Evolutionary conservation across 2,888 invertebrate species (phyloP).

Genomic region (Stenichneumon culpator): DNA sequence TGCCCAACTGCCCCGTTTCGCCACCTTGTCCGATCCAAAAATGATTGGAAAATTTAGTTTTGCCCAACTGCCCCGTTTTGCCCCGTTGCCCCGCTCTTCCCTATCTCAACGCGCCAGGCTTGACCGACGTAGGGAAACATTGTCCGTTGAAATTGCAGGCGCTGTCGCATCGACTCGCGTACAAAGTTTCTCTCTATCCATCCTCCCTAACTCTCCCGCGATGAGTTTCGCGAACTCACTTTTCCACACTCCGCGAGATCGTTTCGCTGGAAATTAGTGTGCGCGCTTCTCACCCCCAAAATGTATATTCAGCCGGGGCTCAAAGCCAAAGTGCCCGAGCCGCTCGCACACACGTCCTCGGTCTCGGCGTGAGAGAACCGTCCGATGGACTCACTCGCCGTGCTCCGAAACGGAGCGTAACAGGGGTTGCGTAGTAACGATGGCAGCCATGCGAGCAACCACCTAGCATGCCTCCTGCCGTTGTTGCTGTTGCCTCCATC

Average conservation of each 20-base stretch:
- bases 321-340: slow-evolving; percentile 53
- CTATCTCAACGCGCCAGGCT: slow-evolving; percentile 2
- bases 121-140: slow-evolving; percentile 23
- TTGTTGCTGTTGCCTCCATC: slow-evolving; percentile 5
- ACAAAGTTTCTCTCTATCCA: neutral
- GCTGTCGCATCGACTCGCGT: neutral
- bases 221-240: slow-evolving; percentile 29
- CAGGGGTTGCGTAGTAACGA: slow-evolving; percentile 48
- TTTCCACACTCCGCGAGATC: slow-evolving; percentile 41
- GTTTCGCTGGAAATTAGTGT: slow-evolving; percentile 53
- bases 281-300: slow-evolving; percentile 43
- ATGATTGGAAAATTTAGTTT: too few relatives aligned
- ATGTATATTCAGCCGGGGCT: slow-evolving; percentile 59
- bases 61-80: too few relatives aligned
- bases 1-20: too few relatives aligned
- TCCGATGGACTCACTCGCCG: slow-evolving; percentile 26
- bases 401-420: slow-evolving; percentile 30
- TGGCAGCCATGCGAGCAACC: slow-evolving; percentile 42
- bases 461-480: neutral
- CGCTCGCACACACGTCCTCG: slow-evolving; percentile 32
- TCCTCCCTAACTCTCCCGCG: too few relatives aligned
- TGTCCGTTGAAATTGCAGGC: slow-evolving; percentile 36
- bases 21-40: too few relatives aligned
- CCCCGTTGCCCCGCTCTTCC: too few relatives aligned
- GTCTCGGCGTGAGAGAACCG: slow-evolving; percentile 27